These are phyloP conservation scores for Phaethornis superciliosus DNA, from an alignment of 2,113 vertebrate species.

Conservation along the genomic window DNA sequence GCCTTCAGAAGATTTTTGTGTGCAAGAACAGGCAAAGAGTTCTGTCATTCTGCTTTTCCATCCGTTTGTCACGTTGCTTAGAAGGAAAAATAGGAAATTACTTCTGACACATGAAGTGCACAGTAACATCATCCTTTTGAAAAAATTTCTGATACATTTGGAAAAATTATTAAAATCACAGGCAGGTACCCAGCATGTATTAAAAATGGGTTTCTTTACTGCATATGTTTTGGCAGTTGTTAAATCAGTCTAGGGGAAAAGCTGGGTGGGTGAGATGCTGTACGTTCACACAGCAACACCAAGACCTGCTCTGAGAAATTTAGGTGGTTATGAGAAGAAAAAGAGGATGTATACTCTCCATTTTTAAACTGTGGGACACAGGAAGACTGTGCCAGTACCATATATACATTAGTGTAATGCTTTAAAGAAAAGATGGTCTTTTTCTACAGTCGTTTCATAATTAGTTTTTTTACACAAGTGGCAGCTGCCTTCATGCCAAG, in stretches of 20 bases:
- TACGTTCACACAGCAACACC: neutral
- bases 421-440: constrained; percentile 30
- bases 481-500: constrained; percentile 23
- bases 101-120: neutral
- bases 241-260: neutral
- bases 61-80: neutral
- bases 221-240: neutral
- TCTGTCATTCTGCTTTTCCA: neutral
- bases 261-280: neutral
- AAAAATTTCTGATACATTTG: neutral
- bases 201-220: neutral
- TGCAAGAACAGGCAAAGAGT: neutral
- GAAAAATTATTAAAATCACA: neutral
- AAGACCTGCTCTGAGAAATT: neutral
- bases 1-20: neutral
- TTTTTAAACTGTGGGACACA: neutral
- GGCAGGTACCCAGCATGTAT: neutral
- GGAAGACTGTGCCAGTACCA: neutral
- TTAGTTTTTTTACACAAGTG: constrained; percentile 37
- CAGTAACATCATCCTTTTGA: neutral
- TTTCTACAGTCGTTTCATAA: neutral
- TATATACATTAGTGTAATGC: neutral
- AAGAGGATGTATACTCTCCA: neutral
- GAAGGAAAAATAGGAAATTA: neutral
- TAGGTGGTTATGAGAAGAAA: neutral